Conservation (phyloP, 2,113 vertebrate species). For the Rhegmatorhina hoffmannsi region DNA sequence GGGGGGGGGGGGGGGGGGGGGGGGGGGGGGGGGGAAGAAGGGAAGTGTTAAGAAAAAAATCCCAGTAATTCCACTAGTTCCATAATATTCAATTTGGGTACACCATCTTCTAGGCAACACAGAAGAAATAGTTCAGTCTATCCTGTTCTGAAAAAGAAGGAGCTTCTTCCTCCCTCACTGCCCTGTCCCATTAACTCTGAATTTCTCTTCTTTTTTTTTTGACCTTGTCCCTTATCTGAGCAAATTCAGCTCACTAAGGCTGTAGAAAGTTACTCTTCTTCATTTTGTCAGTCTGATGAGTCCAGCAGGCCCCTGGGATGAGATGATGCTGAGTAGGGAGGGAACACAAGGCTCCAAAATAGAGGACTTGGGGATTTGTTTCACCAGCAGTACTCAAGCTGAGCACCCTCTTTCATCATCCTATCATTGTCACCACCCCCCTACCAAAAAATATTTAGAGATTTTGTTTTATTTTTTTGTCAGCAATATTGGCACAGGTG, state of each 20-base stretch:
- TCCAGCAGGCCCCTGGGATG: not conserved
- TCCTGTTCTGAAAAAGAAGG: not conserved
- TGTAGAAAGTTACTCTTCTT: not conserved
- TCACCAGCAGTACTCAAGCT: not conserved
- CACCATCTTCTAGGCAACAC: not conserved
- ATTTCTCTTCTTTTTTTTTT: not conserved
- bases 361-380: not conserved
- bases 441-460: rapidly evolving
- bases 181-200: rapidly evolving
- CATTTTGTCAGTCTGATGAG: not conserved
- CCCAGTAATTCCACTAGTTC: not conserved
- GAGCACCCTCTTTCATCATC: not conserved
- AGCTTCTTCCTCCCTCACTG: not conserved
- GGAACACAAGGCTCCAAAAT: not conserved
- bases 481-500: not conserved
- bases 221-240: not conserved
- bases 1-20: no score
- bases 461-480: not conserved
- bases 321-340: rapidly evolving
- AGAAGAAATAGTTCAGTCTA: not conserved
- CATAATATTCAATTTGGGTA: not conserved
- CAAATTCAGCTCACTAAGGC: not conserved
- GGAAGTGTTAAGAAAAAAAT: not conserved
- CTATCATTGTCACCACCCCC: rapidly evolving
- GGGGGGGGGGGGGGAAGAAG: no score